Conservation (phyloP, 2,797 vertebrate genomes). For the Semaprochilodus insignis region DNA sequence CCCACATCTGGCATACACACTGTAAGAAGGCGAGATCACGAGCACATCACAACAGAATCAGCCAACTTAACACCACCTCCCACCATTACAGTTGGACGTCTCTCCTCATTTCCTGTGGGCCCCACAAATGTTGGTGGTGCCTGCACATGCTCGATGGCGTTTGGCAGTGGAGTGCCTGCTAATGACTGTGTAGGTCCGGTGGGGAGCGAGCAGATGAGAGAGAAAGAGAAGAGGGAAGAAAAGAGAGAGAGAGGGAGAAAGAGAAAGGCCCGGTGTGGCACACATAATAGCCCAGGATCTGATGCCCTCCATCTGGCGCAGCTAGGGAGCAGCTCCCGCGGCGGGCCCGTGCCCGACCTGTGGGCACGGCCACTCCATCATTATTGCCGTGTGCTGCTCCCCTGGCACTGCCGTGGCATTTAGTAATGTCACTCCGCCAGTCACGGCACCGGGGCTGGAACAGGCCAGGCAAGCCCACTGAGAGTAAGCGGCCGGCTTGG, state of each 20-base stretch:
- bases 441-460: slow-evolving; percentile 31
- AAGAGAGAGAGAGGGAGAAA: slow-evolving; percentile 6
- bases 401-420: slow-evolving; percentile 56
- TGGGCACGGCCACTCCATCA: slow-evolving; percentile 57
- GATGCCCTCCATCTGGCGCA: slow-evolving; percentile 61
- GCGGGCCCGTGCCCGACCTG: slow-evolving; percentile 56
- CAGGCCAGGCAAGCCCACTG: slow-evolving; percentile 38
- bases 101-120: slow-evolving; percentile 19
- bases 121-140: slow-evolving; percentile 29
- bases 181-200: slow-evolving; percentile 56
- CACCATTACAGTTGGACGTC: slow-evolving; percentile 33
- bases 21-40: background rate
- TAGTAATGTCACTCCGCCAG: slow-evolving; percentile 59
- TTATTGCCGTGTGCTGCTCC: slow-evolving; percentile 49
- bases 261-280: slow-evolving; percentile 47
- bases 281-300: slow-evolving; percentile 60
- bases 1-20: background rate
- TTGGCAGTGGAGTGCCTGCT: slow-evolving; percentile 56
- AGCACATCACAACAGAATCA: background rate
- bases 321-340: slow-evolving; percentile 52
- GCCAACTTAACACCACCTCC: slow-evolving; percentile 16
- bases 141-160: slow-evolving; percentile 38
- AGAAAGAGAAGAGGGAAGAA: slow-evolving; percentile 42
- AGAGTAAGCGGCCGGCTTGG: slow-evolving; percentile 40
- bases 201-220: slow-evolving; percentile 58